These are phyloP conservation scores for Holacanthus passer DNA, from an alignment of 2,113 vertebrate genomes.

Conservation along the genomic window DNA sequence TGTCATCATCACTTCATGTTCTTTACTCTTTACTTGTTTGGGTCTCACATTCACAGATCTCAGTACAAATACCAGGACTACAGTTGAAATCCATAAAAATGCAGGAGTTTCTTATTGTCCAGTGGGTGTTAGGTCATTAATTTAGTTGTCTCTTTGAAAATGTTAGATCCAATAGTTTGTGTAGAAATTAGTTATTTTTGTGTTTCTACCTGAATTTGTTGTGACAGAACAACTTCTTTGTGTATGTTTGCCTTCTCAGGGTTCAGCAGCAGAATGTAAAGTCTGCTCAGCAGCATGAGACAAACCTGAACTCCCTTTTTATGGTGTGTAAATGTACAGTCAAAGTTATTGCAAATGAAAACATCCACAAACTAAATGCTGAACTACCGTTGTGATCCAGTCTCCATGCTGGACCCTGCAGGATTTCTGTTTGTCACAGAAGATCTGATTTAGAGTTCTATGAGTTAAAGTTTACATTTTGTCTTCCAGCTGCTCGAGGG, in stretches of 20 bases:
- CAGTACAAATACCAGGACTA: no score
- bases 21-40: no score
- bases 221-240: neutral
- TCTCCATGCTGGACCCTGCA: neutral
- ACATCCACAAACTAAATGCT: neutral
- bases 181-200: neutral
- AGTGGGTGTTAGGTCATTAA: no score
- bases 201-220: neutral
- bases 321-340: neutral
- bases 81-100: no score
- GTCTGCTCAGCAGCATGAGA: no score
- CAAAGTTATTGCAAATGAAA: no score
- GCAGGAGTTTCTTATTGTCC: no score
- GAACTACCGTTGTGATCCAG: neutral
- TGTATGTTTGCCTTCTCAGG: neutral
- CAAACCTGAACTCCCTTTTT: no score
- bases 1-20: no score
- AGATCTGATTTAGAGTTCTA: neutral
- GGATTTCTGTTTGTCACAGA: neutral
- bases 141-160: neutral
- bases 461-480: neutral
- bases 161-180: neutral
- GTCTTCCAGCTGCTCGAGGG: slow-evolving; percentile 25
- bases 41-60: no score
- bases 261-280: neutral